phyloP scores from a whole-genome alignment of 2,113 vertebrate species.

The Toxotes chatareus region DNA sequence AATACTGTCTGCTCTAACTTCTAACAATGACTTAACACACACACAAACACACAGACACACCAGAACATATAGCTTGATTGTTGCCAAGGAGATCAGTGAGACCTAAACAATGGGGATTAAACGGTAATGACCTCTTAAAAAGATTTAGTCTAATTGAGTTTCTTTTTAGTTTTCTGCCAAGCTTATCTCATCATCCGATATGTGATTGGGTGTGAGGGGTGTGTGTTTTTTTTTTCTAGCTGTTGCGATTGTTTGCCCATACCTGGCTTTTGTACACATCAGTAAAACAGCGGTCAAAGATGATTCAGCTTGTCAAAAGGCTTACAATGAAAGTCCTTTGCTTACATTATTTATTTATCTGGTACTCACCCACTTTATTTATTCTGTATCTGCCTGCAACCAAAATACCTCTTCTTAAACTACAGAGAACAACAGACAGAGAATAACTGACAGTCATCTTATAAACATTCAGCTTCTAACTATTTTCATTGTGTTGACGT shows the following conservation, averaged over 20 bases:
- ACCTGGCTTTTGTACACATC: background rate
- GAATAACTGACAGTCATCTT: background rate
- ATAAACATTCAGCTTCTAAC: background rate
- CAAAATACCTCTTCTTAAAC: background rate
- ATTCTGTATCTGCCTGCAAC: background rate
- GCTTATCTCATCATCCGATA: constrained; percentile 22
- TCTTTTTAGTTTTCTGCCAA: constrained; percentile 22
- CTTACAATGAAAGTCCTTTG: background rate
- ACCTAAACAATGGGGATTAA: constrained; percentile 33
- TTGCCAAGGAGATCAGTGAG: constrained; percentile 24
- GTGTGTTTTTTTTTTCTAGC: background rate
- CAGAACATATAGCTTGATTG: background rate
- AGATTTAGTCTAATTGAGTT: constrained; percentile 50
- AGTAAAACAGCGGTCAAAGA: background rate
- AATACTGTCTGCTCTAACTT: constrained; percentile 44
- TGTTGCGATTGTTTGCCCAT: background rate
- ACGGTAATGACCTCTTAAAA: constrained; percentile 29
- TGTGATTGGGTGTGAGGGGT: background rate
- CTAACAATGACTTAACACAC: constrained; percentile 50
- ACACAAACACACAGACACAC: constrained; percentile 17
- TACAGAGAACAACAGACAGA: background rate
- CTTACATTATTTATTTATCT: background rate
- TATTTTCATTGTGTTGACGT: background rate
- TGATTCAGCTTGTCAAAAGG: background rate
- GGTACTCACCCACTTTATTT: background rate